Percentiles rank a stretch among this genome's conserved stretches.
phyloP scores from a whole-genome alignment of 1,140 invertebrate genomes.

The Sinella curviseta region DNA sequence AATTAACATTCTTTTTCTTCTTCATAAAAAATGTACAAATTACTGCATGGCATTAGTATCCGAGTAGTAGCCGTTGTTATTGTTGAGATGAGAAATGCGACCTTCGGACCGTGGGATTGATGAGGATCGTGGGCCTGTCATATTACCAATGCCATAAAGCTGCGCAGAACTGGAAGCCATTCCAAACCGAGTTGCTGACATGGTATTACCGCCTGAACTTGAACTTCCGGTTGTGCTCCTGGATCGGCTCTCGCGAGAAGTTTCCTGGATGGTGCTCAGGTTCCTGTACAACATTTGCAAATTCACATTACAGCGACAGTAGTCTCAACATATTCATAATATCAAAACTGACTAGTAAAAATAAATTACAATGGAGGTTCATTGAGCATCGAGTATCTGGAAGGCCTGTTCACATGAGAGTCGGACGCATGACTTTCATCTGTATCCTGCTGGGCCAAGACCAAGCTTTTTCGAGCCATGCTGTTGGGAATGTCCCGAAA shows the following conservation, averaged over 20 bases:
- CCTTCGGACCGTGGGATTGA: neutral
- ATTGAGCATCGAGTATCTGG: neutral
- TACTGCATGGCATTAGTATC: neutral
- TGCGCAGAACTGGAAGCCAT: neutral
- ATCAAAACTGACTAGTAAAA: neutral
- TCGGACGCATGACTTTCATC: neutral
- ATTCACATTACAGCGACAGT: neutral
- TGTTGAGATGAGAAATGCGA: neutral
- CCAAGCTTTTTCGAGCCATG: neutral
- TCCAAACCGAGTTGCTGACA: neutral
- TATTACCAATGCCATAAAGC: neutral
- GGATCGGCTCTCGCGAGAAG: conserved; percentile 40
- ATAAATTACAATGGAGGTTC: neutral
- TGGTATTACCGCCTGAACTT: conserved; percentile 25
- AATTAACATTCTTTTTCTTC: too few species aligned
- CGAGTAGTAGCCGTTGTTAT: neutral
- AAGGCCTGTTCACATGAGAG: neutral
- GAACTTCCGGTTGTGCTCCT: conserved; percentile 28
- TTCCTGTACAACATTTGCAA: conserved; percentile 14
- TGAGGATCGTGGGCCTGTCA: neutral
- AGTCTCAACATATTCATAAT: neutral
- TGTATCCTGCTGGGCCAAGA: neutral
- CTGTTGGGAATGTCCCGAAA: neutral
- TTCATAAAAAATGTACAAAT: too few species aligned
- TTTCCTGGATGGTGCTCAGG: conserved; percentile 44